Evolutionary conservation across 2,113 vertebrate genomes (phyloP).

Genomic region (Cephalopholis sonnerati): DNA sequence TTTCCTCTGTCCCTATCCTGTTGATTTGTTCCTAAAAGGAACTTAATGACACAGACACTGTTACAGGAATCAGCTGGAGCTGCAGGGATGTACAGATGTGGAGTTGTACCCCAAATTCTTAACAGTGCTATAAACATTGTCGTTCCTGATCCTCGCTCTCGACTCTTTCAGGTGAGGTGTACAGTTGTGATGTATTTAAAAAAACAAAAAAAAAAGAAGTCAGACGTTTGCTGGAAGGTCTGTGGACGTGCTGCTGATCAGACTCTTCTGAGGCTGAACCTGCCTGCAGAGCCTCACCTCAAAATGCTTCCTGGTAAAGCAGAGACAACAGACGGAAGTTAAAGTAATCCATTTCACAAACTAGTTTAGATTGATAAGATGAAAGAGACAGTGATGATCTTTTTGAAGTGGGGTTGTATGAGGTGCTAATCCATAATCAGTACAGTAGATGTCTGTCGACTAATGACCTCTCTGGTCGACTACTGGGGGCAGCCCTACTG

Average conservation of each 20-base stretch:
- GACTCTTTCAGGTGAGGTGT: neutral
- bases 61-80: neutral
- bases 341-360: neutral
- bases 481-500: no score
- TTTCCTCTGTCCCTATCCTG: neutral
- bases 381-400: no score
- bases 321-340: neutral
- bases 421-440: no score
- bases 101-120: neutral
- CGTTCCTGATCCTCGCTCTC: neutral
- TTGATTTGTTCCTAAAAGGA: neutral
- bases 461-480: no score
- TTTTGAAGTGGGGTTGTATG: no score
- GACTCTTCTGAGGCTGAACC: constrained; percentile 45
- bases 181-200: neutral
- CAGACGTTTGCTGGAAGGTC: neutral
- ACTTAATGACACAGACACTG: neutral
- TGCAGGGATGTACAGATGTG: neutral
- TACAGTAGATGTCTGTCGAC: no score
- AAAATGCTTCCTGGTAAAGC: constrained; percentile 75
- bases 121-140: neutral
- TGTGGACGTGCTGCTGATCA: constrained; percentile 26
- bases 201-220: neutral
- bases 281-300: constrained; percentile 63
- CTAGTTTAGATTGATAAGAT: neutral